phyloP scores from a whole-genome alignment of 2,113 vertebrate genomes.

The Spilogale gracilis region DNA sequence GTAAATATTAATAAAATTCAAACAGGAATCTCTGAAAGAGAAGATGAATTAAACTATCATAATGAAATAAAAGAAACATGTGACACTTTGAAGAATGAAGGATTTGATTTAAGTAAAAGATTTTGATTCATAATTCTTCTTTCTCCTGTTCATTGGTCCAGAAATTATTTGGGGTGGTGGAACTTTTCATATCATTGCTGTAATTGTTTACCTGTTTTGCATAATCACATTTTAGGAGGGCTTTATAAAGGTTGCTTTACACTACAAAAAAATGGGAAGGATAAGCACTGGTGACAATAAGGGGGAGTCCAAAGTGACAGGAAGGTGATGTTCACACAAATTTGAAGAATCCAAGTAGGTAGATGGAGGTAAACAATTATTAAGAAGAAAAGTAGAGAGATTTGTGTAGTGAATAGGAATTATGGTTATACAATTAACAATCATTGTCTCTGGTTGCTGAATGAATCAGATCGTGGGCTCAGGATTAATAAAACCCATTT shows the following conservation, averaged over 20 bases:
- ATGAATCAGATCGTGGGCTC: neutral
- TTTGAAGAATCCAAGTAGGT: neutral
- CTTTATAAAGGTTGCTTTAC: neutral
- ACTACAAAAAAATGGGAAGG: neutral
- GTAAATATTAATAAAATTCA: constrained; percentile 39
- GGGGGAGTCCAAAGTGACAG: neutral
- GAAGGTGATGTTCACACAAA: neutral
- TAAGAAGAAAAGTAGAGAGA: constrained; percentile 1
- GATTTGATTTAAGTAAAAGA: neutral
- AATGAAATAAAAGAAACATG: neutral
- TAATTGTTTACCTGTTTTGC: neutral
- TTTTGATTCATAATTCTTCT: neutral
- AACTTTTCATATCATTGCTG: neutral
- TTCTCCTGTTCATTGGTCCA: neutral
- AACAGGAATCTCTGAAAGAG: neutral
- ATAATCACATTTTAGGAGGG: constrained; percentile 15
- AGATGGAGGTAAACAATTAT: neutral
- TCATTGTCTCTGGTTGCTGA: neutral
- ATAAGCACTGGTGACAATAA: neutral
- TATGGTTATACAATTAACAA: neutral
- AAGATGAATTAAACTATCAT: neutral
- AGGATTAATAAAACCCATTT: neutral
- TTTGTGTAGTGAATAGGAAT: neutral
- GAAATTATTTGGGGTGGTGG: neutral
- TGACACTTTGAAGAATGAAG: neutral